Evolutionary conservation across 1,140 invertebrate genomes (phyloP).

Genomic region (Lepidostoma basale): DNA sequence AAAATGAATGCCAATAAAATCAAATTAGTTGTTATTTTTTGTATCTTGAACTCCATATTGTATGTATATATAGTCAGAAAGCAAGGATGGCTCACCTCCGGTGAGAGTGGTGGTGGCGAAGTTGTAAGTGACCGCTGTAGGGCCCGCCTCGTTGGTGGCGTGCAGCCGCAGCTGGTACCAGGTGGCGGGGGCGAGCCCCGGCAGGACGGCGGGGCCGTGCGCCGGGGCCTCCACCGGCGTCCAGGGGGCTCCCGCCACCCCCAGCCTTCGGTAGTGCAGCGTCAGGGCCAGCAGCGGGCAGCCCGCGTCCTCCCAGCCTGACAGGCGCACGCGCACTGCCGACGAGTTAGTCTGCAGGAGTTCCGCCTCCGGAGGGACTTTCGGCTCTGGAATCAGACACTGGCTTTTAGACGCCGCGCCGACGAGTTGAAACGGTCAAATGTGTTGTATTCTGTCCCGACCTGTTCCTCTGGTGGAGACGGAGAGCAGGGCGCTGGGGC

Average conservation of each 20-base stretch:
- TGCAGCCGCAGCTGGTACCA: slow-evolving; percentile 76
- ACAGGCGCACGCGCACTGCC: slow-evolving; percentile 62
- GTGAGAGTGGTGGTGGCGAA: slow-evolving; percentile 75
- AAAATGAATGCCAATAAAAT: no score
- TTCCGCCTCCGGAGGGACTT: slow-evolving; percentile 63
- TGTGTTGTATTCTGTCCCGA: slow-evolving; percentile 36
- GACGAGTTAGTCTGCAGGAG: slow-evolving; percentile 66
- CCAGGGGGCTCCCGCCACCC: background rate
- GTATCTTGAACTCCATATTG: no score
- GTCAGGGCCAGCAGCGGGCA: slow-evolving; percentile 61
- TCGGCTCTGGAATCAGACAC: slow-evolving; percentile 32
- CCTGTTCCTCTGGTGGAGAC: slow-evolving; percentile 65
- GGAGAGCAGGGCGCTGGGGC: slow-evolving; percentile 68
- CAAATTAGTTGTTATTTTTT: no score
- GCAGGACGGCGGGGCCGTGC: background rate
- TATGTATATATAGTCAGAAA: no score
- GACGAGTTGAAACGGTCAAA: background rate
- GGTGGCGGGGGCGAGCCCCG: slow-evolving; percentile 69
- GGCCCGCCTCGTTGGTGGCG: slow-evolving; percentile 77
- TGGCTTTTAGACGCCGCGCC: background rate
- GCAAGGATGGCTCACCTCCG: slow-evolving; percentile 70
- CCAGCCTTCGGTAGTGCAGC: slow-evolving; percentile 2
- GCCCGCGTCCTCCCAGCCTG: slow-evolving; percentile 67
- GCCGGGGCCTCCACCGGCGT: background rate
- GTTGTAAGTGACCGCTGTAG: slow-evolving; percentile 67